These are phyloP conservation scores for Panagrolaimus sp. DNA, from an alignment of 1,140 invertebrate genomes.

Conservation along the genomic window DNA sequence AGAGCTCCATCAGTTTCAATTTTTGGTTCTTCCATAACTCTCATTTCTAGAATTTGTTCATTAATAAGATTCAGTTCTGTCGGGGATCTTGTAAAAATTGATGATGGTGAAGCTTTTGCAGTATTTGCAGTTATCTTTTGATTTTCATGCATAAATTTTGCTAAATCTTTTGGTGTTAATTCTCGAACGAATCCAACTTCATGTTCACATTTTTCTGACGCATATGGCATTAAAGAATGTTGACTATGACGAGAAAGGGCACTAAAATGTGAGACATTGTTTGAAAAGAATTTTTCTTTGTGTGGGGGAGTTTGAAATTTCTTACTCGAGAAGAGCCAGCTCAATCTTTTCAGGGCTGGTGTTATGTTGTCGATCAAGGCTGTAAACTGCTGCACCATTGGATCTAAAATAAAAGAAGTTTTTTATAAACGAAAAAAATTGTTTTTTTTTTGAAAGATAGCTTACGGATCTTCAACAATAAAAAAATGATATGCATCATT, in stretches of 20 bases:
- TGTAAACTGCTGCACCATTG: conserved; percentile 39
- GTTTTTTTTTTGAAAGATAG: neutral
- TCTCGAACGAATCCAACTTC: conserved; percentile 41
- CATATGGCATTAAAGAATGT: conserved; percentile 30
- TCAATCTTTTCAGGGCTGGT: conserved; percentile 10
- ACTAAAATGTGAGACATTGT: conserved; percentile 30
- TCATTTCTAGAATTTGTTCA: conserved; percentile 30
- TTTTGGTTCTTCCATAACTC: conserved; percentile 8
- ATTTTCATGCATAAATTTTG: conserved; percentile 35
- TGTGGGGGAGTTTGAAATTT: too few species aligned
- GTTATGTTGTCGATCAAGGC: conserved; percentile 28
- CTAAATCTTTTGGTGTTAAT: conserved; percentile 26
- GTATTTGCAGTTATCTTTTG: neutral
- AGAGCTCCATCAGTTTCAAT: conserved; percentile 11
- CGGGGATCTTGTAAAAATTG: conserved; percentile 38
- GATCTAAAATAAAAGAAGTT: conserved; percentile 22
- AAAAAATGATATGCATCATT: conserved; percentile 37
- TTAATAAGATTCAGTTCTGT: conserved; percentile 35
- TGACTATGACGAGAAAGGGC: conserved; percentile 36
- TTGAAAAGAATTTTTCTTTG: neutral
- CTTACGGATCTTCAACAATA: conserved; percentile 41
- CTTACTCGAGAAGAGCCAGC: conserved; percentile 15
- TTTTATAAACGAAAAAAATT: neutral
- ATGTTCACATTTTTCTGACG: conserved; percentile 21
- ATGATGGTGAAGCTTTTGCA: conserved; percentile 13